Percentiles rank a stretch among this genome's conserved stretches.
These are phyloP conservation scores for Buphagus erythrorhynchus DNA, from an alignment of 2,797 vertebrate genomes.

Conservation along the genomic window DNA sequence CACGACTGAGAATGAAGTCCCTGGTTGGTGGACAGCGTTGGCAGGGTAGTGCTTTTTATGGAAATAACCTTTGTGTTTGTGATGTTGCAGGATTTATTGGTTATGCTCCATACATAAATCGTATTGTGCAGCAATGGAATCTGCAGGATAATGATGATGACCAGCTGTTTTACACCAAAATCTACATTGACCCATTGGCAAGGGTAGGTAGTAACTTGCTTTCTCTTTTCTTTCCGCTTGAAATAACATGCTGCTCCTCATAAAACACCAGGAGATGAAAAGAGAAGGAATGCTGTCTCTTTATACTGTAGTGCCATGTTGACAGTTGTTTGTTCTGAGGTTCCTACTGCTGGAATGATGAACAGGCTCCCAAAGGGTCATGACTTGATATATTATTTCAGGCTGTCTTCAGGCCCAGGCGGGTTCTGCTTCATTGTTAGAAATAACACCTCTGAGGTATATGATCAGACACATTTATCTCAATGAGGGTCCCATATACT, in stretches of 20 bases:
- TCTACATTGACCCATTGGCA: constrained; percentile 89
- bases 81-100: constrained; percentile 90
- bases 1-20: neutral
- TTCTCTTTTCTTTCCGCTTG: constrained; percentile 15
- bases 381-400: constrained; percentile 18
- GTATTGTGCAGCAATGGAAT: constrained; percentile 90
- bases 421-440: neutral
- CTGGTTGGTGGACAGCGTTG: neutral
- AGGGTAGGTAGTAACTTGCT: constrained; percentile 80
- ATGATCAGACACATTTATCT: constrained; percentile 22
- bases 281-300: neutral
- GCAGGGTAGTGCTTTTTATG: neutral
- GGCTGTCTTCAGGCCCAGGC: neutral
- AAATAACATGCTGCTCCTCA: neutral
- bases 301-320: neutral
- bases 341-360: neutral
- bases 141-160: constrained; percentile 98
- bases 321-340: neutral
- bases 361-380: neutral
- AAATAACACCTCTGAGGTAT: constrained; percentile 24
- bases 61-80: constrained; percentile 3
- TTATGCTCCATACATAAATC: constrained; percentile 86
- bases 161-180: constrained; percentile 98
- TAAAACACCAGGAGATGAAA: constrained; percentile 8
- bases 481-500: neutral